Base-by-base conservation (phyloP, 2,797 vertebrate species). In the Eutrigla gurnardus region DNA sequence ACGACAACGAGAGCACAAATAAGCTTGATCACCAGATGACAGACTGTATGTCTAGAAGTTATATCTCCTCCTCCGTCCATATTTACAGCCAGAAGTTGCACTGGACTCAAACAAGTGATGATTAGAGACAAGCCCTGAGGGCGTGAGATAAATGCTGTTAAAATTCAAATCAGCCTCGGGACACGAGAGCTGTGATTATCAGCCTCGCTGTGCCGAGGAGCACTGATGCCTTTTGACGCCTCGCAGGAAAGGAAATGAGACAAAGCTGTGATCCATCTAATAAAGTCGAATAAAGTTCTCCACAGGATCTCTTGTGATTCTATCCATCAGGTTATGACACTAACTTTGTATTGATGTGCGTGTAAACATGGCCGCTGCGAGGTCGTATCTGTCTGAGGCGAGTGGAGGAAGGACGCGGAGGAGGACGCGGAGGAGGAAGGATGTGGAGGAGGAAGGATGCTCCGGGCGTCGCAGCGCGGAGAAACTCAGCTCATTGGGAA, bases 401-500 rank as follows among this genome's bases (percentile, higher is more conserved):
- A 35, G 14, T 2, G 40, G 33, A 0, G 4, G 39, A 65, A 54
- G 35, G 62, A 73, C 8, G n/a, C 64, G 3, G 46, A 75, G 0
- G 59, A n/a, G 35, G 65, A 64, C 61, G 70, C 10, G 6, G 45
- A 85, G 70, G 33, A 0, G 4, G 39, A 65, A 54, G 35, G 62
- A 73, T 11, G n/a, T 64, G 3, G 46, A 75, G 0, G 59, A n/a
- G 35, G 65, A 64, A 66, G 54, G 69, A 74, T 15, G 77, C 68
- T 35, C 55, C 7, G 6, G 10, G 65, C 13, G 25, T 81, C 78
- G 73, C 3, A 10, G 46, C 61, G 70, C 10, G 6, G 45, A 85
- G 70, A 77, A 75, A 55, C 64, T 15, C 46, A 4, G 15, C 72
- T 70, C 45, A 85, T 66, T 5, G 68, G 40, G 50, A 84, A 88